phyloP scores from a whole-genome alignment of 2,888 invertebrate species.

The Torymus tubicola region DNA sequence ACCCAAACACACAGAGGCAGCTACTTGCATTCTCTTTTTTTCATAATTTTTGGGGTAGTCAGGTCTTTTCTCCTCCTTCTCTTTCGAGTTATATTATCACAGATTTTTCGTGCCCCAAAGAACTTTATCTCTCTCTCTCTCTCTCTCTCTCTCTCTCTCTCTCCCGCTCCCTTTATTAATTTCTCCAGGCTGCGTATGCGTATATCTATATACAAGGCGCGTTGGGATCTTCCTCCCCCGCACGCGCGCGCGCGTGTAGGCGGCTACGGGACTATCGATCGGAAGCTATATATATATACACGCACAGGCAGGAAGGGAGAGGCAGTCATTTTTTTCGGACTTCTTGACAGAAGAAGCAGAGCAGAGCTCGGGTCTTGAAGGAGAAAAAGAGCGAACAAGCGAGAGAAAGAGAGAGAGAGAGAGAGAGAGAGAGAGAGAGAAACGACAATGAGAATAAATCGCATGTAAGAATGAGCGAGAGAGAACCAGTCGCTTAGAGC shows the following conservation, averaged over 20 bases:
- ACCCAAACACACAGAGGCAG: too few relatives aligned
- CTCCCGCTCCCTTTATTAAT: constrained; percentile 11
- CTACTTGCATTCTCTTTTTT: constrained; percentile 21
- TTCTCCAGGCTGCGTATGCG: background rate
- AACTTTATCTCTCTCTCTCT: background rate
- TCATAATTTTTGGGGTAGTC: constrained; percentile 43
- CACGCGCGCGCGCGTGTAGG: background rate
- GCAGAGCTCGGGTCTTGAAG: too few relatives aligned
- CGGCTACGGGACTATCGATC: constrained; percentile 1
- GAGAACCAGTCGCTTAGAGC: too few relatives aligned
- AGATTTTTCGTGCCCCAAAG: constrained; percentile 16
- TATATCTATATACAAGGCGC: too few relatives aligned
- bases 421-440: too few relatives aligned
- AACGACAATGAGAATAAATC: too few relatives aligned
- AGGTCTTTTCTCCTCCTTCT: background rate
- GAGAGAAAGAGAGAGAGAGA: too few relatives aligned
- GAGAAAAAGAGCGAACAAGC: too few relatives aligned
- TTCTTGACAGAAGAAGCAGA: background rate
- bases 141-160: too few relatives aligned
- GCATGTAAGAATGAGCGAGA: too few relatives aligned
- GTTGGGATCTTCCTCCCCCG: background rate
- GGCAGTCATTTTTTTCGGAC: constrained; percentile 17
- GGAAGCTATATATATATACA: background rate
- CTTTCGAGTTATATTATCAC: constrained; percentile 1
- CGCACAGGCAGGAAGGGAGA: background rate